Base-by-base conservation (phyloP, 2,888 invertebrate genomes). In the Drosophila mimetica region DNA sequence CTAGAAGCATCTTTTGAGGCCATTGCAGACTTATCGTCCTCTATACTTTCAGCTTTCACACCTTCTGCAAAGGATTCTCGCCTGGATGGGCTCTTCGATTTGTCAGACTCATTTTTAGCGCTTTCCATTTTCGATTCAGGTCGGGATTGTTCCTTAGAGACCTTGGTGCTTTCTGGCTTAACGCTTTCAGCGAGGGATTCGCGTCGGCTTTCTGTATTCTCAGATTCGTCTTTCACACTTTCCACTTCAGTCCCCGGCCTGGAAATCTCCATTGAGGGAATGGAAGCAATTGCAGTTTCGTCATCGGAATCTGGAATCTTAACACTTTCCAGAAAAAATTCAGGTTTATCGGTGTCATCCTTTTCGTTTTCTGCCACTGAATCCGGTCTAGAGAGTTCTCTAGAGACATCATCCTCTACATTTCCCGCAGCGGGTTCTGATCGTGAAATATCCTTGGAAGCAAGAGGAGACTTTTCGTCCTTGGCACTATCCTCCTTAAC, bases 401-500 rank as follows among this genome's bases (percentile, higher is more conserved):
- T 60, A 6, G 73, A 70, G 1, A 28, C 50, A 8, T 30, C 52
- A 2, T 41, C 54, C 14, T 53, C 42, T 4, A 14, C 22, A 14
- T 11, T 36, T 18, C 32, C 53, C 0, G 54, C 44, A 1, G 36
- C 57, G 5, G 59, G 57, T 6, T 14, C 59, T 0, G 59, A 58
- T 0, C 59, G 57, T 4, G 59, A 60, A 2, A 1, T 36, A 2
- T 57, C 59, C 14, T 57, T 55, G 18, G 59, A 59, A 2, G 18
- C 9, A 7, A 0, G 91, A 89, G 20, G 39, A 14, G 13, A 77
- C 71, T 9, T 54, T 67, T 14, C 52, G 22, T 67, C 69, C 1
- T 70, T 71, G 0, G 57, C 8, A 20, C 58, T 55, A 13, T 41
- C 52, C 11, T 41, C 41, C 11, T 53, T 72, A 0, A 71, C 7